phyloP scores from a whole-genome alignment of 2,888 invertebrate genomes.

The Nomada fucata region DNA sequence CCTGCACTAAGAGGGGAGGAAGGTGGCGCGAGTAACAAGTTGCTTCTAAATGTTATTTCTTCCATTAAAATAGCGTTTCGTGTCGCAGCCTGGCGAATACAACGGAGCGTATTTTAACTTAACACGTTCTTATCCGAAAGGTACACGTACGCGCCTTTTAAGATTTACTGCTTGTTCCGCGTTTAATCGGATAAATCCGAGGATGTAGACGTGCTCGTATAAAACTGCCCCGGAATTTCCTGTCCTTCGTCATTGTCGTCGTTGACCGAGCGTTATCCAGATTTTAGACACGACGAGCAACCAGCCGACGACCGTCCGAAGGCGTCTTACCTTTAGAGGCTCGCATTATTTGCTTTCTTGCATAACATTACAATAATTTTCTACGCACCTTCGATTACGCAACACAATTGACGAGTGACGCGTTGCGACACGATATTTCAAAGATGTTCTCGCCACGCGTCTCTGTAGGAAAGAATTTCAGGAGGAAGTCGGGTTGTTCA shows the following conservation, averaged over 20 bases:
- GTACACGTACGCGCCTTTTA: slow-evolving; percentile 43
- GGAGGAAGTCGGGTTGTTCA: background rate
- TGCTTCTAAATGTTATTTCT: slow-evolving; percentile 20
- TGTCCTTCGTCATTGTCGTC: background rate
- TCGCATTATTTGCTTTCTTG: slow-evolving; percentile 48
- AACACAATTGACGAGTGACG: slow-evolving; percentile 15
- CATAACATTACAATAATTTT: slow-evolving; percentile 57
- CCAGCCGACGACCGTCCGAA: background rate
- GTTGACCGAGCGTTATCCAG: slow-evolving; percentile 5
- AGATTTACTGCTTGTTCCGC: slow-evolving; percentile 47
- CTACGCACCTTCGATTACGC: slow-evolving; percentile 47
- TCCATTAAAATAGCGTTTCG: slow-evolving; percentile 13
- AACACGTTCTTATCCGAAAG: slow-evolving; percentile 35
- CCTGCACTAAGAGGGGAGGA: background rate
- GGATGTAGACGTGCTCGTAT: slow-evolving; percentile 35
- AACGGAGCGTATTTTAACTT: slow-evolving; percentile 28
- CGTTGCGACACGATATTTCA: slow-evolving; percentile 28
- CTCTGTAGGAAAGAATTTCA: background rate
- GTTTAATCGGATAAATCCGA: slow-evolving; percentile 48
- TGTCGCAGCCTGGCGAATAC: background rate
- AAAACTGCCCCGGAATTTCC: slow-evolving; percentile 45
- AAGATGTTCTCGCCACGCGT: background rate
- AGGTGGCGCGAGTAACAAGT: background rate
- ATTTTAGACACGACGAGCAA: background rate
- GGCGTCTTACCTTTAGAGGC: slow-evolving; percentile 18